A percentile compares a stretch with the other conserved stretches of the same genome.
Evolutionary conservation across 2,888 invertebrate genomes (phyloP).

Genomic region (Habroteleia sp.): DNA sequence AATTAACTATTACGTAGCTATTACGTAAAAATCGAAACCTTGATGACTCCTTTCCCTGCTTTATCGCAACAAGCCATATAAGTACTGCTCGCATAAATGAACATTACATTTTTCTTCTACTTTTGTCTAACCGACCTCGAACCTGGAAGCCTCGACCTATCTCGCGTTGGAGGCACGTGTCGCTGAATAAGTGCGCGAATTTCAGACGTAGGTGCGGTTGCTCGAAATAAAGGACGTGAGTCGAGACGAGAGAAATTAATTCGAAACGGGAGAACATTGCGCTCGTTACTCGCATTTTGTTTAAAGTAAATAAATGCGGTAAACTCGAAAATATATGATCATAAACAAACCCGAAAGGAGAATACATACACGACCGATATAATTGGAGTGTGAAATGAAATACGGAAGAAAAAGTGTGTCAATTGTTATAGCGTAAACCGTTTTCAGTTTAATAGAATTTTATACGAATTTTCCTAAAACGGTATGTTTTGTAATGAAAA

Average conservation of each 20-base stretch:
- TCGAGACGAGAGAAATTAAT: constrained; percentile 30
- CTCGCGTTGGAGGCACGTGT: constrained; percentile 59
- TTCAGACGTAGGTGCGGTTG: constrained; percentile 38
- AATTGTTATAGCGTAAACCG: too few species aligned
- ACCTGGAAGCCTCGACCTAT: constrained; percentile 31
- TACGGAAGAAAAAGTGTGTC: background rate
- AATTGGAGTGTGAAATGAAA: too few species aligned
- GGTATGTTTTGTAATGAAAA: too few species aligned
- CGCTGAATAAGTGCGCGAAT: constrained; percentile 43
- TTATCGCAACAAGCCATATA: constrained; percentile 44
- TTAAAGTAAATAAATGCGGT: constrained; percentile 13
- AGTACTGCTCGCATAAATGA: constrained; percentile 44
- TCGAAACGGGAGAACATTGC: constrained; percentile 18
- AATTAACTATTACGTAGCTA: too few species aligned
- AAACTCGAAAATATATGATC: constrained; percentile 7
- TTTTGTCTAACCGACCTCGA: constrained; percentile 13
- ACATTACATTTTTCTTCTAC: constrained; percentile 50
- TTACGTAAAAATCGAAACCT: constrained; percentile 59
- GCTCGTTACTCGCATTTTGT: constrained; percentile 23
- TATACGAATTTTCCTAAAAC: too few species aligned
- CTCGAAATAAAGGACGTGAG: constrained; percentile 24
- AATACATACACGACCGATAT: too few species aligned
- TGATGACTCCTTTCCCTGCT: constrained; percentile 55
- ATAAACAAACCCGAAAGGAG: background rate
- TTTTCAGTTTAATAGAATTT: too few species aligned